Percentiles rank a stretch among this genome's conserved stretches.
These are phyloP conservation scores for Allygus modestus DNA, from an alignment of 2,888 invertebrate species.

Conservation along the genomic window DNA sequence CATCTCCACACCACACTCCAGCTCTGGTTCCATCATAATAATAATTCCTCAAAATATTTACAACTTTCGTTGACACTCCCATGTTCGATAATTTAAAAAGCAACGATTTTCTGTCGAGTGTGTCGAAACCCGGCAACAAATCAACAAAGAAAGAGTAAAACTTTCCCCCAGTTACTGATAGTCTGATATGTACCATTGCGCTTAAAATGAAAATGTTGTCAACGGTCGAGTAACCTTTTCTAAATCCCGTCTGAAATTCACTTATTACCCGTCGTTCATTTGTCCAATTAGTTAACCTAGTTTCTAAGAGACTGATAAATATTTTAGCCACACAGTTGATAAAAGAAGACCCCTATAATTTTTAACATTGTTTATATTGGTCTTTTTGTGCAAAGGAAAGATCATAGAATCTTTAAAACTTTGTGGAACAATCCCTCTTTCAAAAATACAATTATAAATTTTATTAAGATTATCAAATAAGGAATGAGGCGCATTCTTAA, in stretches of 20 bases:
- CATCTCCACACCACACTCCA: slow-evolving; percentile 60
- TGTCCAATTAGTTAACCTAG: slow-evolving; percentile 59
- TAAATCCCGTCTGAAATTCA: slow-evolving; percentile 67
- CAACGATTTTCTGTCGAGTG: slow-evolving; percentile 63
- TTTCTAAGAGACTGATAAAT: slow-evolving; percentile 54
- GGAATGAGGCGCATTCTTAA: neutral
- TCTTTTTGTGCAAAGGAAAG: slow-evolving; percentile 63
- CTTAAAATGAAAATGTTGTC: slow-evolving; percentile 66
- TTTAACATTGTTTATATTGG: slow-evolving; percentile 36
- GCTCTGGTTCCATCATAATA: slow-evolving; percentile 23
- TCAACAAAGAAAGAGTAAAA: slow-evolving; percentile 65
- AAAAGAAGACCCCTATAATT: slow-evolving; percentile 64
- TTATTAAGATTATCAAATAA: slow-evolving; percentile 1
- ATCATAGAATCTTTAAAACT: slow-evolving; percentile 47
- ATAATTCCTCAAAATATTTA: slow-evolving; percentile 61
- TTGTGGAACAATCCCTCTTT: neutral
- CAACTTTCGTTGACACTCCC: slow-evolving; percentile 62
- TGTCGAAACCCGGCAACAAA: slow-evolving; percentile 66
- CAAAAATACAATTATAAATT: slow-evolving; percentile 30
- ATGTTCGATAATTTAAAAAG: slow-evolving; percentile 62
- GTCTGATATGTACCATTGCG: slow-evolving; percentile 61
- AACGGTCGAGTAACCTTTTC: slow-evolving; percentile 62
- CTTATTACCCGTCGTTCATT: slow-evolving; percentile 56
- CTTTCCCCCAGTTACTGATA: slow-evolving; percentile 62
- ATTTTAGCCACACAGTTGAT: slow-evolving; percentile 56